These are phyloP conservation scores for Sinocyclocheilus anophthalmus DNA, from an alignment of 2,113 vertebrate genomes.

Conservation along the genomic window DNA sequence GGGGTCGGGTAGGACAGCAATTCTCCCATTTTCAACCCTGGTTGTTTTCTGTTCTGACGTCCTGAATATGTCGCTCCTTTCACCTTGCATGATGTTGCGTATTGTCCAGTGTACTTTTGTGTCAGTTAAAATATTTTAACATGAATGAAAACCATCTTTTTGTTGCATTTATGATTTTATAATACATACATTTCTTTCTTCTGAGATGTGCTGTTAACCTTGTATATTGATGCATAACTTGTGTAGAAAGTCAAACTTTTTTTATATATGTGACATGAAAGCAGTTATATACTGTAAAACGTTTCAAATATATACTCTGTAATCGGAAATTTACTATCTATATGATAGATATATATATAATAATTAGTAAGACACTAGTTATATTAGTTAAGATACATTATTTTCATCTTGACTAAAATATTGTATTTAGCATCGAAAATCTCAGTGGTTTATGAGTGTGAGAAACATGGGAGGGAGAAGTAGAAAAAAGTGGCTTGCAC, in stretches of 20 bases:
- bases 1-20: conserved; percentile 31
- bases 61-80: conserved; percentile 31
- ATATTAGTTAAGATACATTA: neutral
- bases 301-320: neutral
- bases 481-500: conserved; percentile 44
- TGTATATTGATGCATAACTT: neutral
- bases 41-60: conserved; percentile 32
- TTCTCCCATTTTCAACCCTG: conserved; percentile 12
- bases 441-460: conserved; percentile 33
- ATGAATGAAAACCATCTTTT: conserved; percentile 25
- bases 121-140: conserved; percentile 26
- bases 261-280: neutral
- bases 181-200: neutral
- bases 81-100: conserved; percentile 53
- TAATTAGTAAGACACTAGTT: no score
- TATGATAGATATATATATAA: neutral
- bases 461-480: conserved; percentile 56
- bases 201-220: neutral
- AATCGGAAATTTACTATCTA: neutral
- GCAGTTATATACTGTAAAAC: neutral
- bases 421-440: neutral
- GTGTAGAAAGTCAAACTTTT: neutral
- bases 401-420: neutral
- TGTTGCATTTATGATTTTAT: neutral
- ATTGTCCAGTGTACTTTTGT: conserved; percentile 31